These are phyloP conservation scores for Ataeniobius toweri DNA, from an alignment of 2,797 vertebrate genomes.

Conservation along the genomic window DNA sequence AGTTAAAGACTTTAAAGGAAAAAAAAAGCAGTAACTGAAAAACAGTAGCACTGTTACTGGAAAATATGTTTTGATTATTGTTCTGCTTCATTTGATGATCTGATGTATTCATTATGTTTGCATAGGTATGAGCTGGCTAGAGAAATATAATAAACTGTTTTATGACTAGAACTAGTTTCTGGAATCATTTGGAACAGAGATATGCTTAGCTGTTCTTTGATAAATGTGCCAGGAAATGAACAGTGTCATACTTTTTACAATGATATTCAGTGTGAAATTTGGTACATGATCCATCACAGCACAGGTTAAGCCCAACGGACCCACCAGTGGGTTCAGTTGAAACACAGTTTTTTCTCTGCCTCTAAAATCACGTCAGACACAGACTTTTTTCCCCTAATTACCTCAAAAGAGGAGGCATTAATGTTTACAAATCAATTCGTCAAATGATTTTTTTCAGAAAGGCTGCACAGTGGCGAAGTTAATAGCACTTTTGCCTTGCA, in stretches of 20 bases:
- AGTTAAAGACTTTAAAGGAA: neutral
- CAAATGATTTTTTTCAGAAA: too few relatives aligned
- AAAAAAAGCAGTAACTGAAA: slow-evolving; percentile 15
- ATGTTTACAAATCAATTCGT: too few relatives aligned
- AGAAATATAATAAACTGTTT: neutral
- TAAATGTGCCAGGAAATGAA: slow-evolving; percentile 49
- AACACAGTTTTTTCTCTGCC: too few relatives aligned
- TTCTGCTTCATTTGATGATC: slow-evolving; percentile 37
- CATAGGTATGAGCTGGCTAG: slow-evolving; percentile 6
- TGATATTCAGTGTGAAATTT: slow-evolving; percentile 41
- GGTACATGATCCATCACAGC: slow-evolving; percentile 52
- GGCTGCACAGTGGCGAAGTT: too few relatives aligned
- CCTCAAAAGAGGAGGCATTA: too few relatives aligned
- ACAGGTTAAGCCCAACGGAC: neutral
- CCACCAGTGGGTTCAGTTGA: too few relatives aligned
- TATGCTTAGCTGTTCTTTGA: slow-evolving; percentile 29
- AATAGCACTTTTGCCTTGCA: too few relatives aligned
- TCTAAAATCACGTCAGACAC: too few relatives aligned
- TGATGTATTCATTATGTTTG: slow-evolving; percentile 21
- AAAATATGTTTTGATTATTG: slow-evolving; percentile 24
- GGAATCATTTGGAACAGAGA: slow-evolving; percentile 17
- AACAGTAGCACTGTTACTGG: slow-evolving; percentile 26
- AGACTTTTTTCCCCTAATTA: too few relatives aligned
- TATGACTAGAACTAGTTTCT: slow-evolving; percentile 5
- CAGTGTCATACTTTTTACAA: slow-evolving; percentile 38